Evolutionary conservation across 2,797 vertebrate species (phyloP), one percentile per base, ranked within the genome.

Genomic region (Eremophila alpestris): DNA sequence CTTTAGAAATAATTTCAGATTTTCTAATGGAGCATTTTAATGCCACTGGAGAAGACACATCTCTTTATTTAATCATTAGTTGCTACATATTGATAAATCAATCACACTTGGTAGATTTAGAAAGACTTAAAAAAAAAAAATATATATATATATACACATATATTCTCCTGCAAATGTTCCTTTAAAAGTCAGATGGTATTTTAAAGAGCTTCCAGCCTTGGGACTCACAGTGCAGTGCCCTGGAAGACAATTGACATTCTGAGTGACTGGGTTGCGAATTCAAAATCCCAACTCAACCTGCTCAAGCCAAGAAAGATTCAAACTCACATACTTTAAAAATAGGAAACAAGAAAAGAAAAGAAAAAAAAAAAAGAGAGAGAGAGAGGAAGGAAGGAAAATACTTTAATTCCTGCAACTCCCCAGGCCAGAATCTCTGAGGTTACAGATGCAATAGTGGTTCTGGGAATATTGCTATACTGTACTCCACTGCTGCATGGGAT

Each of bases 181-280:
- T 96, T 97, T 97, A 97, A 96, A 97, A 97, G 81, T 97, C 91
- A 94, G 90, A 93, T 62, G 78, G 87, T 96, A 86, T 94, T 96
- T 95, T 78, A 96, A 96, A 97, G 86, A 93, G 76, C 89, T 85
- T 89, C 75, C 92, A 96, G 97, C 94, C 77, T 89, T 95, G 96
- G 95, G 96, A 97, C 83, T 95, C 90, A 76, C 87, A 96, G 94
- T 93, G 92, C 96, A 96, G 89, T 89, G 95, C 93, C 96, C 93
- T 96, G 80, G 93, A 97, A 97, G 96, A 97, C 94, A 95, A 97
- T 64, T 97, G 96, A 96, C 97, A 97, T 97, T 97, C 96, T 97
- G 97, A 97, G 91, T 96, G 96, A 97, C 95, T 96, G 93, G 93
- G 80, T 95, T 97, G 96, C 22, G 83, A 96, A 97, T 97, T 97